phyloP scores from a whole-genome alignment of 2,888 invertebrate genomes.

The Coelopa pilipes region DNA sequence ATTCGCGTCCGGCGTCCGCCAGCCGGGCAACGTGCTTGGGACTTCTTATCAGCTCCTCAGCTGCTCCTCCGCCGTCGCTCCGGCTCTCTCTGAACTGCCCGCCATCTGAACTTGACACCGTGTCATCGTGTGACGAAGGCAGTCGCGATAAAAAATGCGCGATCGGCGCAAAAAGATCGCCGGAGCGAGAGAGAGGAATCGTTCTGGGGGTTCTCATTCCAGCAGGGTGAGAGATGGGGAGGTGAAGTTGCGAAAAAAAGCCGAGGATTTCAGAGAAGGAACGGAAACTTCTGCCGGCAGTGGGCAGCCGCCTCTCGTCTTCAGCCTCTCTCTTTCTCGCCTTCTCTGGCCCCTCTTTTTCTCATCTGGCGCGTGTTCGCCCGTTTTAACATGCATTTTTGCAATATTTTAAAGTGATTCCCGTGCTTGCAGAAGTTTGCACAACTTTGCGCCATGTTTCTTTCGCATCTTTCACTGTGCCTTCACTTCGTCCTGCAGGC shows the following conservation, averaged over 20 bases:
- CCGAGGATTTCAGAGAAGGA: no score
- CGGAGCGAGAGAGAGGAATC: no score
- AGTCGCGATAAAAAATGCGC: no score
- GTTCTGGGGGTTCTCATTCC: no score
- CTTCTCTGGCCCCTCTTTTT: not conserved
- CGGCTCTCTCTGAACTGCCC: no score
- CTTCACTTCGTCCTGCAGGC: not conserved
- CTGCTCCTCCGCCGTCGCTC: no score
- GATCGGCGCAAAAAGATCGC: not conserved
- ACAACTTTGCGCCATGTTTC: conserved; percentile 3
- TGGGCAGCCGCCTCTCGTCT: no score
- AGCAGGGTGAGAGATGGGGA: no score
- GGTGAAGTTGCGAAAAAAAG: no score
- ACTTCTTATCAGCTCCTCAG: not conserved
- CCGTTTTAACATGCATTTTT: conserved; percentile 26
- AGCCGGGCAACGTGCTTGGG: not conserved
- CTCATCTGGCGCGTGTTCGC: not conserved
- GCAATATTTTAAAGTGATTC: conserved; percentile 32
- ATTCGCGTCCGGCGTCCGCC: not conserved
- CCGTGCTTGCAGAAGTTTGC: conserved; percentile 13
- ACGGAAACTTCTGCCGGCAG: no score
- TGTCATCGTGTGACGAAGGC: no score
- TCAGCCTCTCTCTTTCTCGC: not conserved
- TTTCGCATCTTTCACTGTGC: not conserved
- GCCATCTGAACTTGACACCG: no score